Evolutionary conservation across 2,113 vertebrate species (phyloP).

Genomic region (Murina feae): DNA sequence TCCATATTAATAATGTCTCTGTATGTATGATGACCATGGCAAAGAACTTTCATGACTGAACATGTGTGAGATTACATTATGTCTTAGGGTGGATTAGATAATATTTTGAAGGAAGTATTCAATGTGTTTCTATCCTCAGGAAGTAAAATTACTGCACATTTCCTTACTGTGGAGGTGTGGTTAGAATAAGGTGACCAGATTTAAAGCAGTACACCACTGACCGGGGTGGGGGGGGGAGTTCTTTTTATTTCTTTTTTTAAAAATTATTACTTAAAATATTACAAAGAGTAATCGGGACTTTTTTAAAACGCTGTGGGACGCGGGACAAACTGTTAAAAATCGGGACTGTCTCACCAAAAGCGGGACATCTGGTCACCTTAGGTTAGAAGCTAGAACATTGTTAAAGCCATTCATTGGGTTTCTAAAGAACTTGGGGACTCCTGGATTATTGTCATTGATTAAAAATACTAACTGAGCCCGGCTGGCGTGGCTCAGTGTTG

Average conservation of each 20-base stretch:
- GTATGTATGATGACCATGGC: background rate
- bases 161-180: background rate
- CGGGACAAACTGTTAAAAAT: no score
- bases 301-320: no score
- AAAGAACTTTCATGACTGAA: background rate
- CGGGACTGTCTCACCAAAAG: no score
- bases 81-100: background rate
- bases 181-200: no score
- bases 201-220: no score
- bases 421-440: background rate
- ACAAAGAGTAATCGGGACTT: no score
- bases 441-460: background rate
- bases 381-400: background rate
- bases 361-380: no score
- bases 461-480: background rate
- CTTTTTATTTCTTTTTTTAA: no score
- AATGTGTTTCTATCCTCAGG: background rate
- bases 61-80: background rate
- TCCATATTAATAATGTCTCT: background rate
- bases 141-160: background rate
- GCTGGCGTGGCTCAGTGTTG: no score
- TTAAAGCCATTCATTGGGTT: background rate
- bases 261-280: no score
- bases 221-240: no score
- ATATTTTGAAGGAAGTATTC: background rate